Percentiles rank a stretch among this genome's conserved stretches.
These are phyloP conservation scores for Colistium nudipinnis DNA, from an alignment of 2,113 vertebrate genomes.

Conservation along the genomic window DNA sequence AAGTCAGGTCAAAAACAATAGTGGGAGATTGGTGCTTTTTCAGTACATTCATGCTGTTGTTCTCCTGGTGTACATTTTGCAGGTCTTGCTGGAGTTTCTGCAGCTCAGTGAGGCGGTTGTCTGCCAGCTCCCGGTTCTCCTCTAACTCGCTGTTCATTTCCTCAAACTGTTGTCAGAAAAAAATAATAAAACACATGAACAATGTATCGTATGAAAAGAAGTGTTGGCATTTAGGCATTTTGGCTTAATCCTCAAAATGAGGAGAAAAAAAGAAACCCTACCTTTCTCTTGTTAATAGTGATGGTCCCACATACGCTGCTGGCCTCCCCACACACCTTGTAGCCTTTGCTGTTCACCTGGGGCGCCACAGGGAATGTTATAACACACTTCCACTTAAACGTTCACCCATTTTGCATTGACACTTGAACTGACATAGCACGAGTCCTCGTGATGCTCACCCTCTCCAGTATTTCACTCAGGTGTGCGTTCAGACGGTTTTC, in stretches of 20 bases:
- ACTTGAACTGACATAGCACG: neutral
- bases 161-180: conserved; percentile 83
- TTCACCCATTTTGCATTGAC: neutral
- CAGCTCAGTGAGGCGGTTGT: conserved; percentile 90
- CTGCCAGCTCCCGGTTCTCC: conserved; percentile 93
- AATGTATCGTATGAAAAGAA: neutral
- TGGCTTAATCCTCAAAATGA: neutral
- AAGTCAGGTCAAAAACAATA: too few relatives aligned
- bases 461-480: conserved; percentile 91
- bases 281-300: conserved; percentile 96
- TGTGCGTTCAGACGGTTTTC: conserved; percentile 94
- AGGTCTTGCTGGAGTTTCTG: conserved; percentile 94
- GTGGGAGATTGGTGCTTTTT: too few relatives aligned
- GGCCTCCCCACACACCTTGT: conserved; percentile 95
- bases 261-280: conserved; percentile 47
- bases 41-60: conserved; percentile 87
- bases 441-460: conserved; percentile 75
- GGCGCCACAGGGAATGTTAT: conserved; percentile 8
- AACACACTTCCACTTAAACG: neutral
- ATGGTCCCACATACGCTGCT: conserved; percentile 97
- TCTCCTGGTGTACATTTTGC: conserved; percentile 89
- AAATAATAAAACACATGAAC: neutral
- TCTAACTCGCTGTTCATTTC: conserved; percentile 97
- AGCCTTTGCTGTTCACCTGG: conserved; percentile 98
- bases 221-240: accelerated